Conservation (phyloP, 2,797 vertebrate genomes). For the Morus bassanus region DNA sequence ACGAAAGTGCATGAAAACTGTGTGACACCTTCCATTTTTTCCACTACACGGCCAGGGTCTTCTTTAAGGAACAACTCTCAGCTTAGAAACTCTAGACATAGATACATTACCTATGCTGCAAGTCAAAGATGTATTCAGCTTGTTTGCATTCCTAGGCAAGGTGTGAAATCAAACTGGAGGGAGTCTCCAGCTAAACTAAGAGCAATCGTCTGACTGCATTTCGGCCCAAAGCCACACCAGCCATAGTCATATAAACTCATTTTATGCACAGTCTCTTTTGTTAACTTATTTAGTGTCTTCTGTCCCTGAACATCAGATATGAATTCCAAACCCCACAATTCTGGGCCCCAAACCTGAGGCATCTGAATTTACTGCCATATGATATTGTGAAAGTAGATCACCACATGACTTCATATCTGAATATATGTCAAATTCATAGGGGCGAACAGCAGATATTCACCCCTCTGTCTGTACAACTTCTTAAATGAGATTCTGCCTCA, state of each 20-base stretch:
- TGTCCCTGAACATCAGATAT: neutral
- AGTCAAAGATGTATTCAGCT: constrained; percentile 4
- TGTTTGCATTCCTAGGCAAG: constrained; percentile 7
- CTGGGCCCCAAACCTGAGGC: neutral
- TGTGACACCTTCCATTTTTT: neutral
- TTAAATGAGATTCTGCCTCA: neutral
- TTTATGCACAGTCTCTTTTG: neutral
- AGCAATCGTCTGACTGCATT: neutral
- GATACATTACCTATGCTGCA: neutral
- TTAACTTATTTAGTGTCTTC: neutral
- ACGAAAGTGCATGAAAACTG: neutral
- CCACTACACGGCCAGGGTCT: neutral
- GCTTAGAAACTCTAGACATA: neutral
- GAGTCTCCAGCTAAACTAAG: neutral
- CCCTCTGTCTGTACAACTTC: neutral
- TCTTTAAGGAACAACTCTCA: constrained; percentile 11
- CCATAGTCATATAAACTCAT: neutral
- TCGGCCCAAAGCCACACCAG: neutral
- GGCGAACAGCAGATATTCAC: neutral
- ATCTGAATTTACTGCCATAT: neutral
- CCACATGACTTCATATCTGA: neutral
- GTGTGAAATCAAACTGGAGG: neutral
- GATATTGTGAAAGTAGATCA: neutral
- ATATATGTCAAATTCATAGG: neutral
- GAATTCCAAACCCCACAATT: neutral